Conservation (phyloP, 2,888 invertebrate genomes). For the Hemistola chrysoprasaria region DNA sequence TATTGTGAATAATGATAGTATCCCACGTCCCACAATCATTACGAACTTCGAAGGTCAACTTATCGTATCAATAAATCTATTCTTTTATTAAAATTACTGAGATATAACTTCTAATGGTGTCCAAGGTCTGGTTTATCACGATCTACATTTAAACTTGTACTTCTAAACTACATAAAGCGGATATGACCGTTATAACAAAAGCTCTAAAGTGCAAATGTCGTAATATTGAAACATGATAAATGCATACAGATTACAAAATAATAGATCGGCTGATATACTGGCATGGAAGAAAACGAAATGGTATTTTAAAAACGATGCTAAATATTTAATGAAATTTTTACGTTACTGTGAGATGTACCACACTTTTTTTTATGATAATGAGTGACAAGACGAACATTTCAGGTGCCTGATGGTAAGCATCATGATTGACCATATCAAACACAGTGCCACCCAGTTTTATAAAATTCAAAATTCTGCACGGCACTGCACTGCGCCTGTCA, state of each 20-base stretch:
- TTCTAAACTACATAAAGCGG: constrained; percentile 13
- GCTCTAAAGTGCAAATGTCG: neutral
- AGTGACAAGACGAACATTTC: too few relatives aligned
- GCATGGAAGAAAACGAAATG: too few relatives aligned
- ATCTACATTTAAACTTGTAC: constrained; percentile 26
- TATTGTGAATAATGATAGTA: constrained; percentile 23
- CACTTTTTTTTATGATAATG: too few relatives aligned
- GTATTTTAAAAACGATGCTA: too few relatives aligned
- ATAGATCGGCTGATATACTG: neutral
- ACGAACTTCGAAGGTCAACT: constrained; percentile 49
- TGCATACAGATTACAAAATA: neutral
- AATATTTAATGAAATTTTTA: too few relatives aligned
- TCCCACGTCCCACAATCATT: constrained; percentile 68
- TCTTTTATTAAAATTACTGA: neutral
- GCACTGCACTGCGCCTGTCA: too few relatives aligned
- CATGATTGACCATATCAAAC: too few relatives aligned
- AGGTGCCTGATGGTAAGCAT: too few relatives aligned
- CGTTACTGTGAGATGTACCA: too few relatives aligned
- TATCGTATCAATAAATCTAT: constrained; percentile 27
- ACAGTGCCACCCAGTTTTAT: too few relatives aligned
- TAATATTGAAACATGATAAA: neutral
- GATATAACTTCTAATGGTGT: constrained; percentile 17
- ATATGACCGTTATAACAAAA: constrained; percentile 11
- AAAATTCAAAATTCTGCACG: too few relatives aligned
- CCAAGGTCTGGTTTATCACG: constrained; percentile 36